Evolutionary conservation across 2,113 vertebrate genomes (phyloP).

Genomic region (Megaleporinus macrocephalus): DNA sequence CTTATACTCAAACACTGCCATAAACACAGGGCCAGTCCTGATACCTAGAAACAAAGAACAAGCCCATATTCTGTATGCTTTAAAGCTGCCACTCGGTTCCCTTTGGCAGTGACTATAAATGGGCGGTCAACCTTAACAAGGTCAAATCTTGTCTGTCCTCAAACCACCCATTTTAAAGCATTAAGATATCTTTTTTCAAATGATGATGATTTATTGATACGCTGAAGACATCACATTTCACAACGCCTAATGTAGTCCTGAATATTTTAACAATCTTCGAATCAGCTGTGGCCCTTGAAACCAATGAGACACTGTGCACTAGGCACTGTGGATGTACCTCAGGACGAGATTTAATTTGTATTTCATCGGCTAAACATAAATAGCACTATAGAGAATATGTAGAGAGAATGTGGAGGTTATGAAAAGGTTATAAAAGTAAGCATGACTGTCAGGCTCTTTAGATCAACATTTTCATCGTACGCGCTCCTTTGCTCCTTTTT

Average conservation of each 20-base stretch:
- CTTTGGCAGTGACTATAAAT: background rate
- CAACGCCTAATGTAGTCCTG: background rate
- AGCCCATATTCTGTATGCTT: background rate
- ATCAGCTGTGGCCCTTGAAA: background rate
- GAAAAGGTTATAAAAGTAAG: no score
- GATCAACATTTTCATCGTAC: no score
- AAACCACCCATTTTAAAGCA: background rate
- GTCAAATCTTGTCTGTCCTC: background rate
- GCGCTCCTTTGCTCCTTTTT: no score
- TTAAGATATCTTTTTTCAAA: background rate
- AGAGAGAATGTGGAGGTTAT: background rate
- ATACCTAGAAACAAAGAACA: no score
- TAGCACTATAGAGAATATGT: background rate
- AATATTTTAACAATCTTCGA: background rate
- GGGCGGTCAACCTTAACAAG: background rate
- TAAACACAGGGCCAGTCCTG: no score
- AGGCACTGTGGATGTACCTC: background rate
- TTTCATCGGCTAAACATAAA: background rate
- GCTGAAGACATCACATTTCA: background rate
- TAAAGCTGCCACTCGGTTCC: no score
- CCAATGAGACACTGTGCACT: no score
- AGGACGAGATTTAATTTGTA: background rate
- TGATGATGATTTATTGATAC: background rate
- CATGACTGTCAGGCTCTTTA: no score
- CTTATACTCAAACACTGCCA: no score